Percentiles rank a stretch among this genome's conserved stretches.
Evolutionary conservation across 2,888 invertebrate species (phyloP).

Genomic region (Serripes groenlandicus): DNA sequence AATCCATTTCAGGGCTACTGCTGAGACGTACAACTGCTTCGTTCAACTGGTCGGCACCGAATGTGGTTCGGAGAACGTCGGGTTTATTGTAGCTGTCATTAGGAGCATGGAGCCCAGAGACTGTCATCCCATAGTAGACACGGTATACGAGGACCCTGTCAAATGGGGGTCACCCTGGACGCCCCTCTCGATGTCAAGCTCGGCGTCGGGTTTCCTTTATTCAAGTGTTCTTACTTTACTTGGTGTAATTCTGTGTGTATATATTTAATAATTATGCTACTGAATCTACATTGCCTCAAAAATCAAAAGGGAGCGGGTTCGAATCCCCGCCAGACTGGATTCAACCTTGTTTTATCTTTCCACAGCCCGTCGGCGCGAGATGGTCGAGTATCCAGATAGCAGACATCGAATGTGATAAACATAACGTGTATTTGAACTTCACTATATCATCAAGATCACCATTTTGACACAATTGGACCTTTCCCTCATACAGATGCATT

Average conservation of each 20-base stretch:
- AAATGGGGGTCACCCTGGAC: background rate
- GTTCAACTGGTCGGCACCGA: background rate
- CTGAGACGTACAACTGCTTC: conserved; percentile 7
- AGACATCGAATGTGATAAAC: too few relatives aligned
- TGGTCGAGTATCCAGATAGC: too few relatives aligned
- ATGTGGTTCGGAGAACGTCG: conserved; percentile 6
- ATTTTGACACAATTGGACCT: background rate
- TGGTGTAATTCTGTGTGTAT: too few relatives aligned
- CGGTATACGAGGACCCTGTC: background rate
- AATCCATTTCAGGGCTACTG: background rate
- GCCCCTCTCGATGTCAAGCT: background rate
- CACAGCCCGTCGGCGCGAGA: too few relatives aligned
- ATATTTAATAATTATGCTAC: too few relatives aligned
- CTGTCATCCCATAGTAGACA: background rate
- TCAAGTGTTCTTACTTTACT: too few relatives aligned
- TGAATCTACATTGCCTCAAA: too few relatives aligned
- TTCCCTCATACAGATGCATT: too few relatives aligned
- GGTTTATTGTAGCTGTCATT: conserved; percentile 8
- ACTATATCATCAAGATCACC: background rate
- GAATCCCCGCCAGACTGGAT: too few relatives aligned
- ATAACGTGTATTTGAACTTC: background rate
- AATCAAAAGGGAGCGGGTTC: too few relatives aligned
- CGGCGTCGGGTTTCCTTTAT: too few relatives aligned
- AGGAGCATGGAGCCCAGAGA: conserved; percentile 4
- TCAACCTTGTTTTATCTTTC: too few relatives aligned